phyloP scores from a whole-genome alignment of 2,888 invertebrate genomes.

The Pseudolycoriella hygida region DNA sequence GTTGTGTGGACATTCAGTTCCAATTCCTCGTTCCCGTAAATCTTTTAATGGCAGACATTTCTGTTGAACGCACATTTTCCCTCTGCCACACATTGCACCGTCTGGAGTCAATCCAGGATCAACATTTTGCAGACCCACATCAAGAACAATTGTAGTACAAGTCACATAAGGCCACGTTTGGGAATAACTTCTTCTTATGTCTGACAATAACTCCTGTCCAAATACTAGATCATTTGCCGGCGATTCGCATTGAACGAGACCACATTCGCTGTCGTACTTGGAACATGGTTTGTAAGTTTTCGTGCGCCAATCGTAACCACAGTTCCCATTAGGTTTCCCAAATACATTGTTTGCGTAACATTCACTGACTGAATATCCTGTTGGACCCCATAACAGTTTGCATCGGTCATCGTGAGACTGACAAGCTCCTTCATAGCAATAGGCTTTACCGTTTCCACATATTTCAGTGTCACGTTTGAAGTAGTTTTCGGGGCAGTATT shows the following conservation, averaged over 20 bases:
- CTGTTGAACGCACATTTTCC: constrained; percentile 82
- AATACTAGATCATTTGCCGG: constrained; percentile 85
- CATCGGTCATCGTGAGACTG: constrained; percentile 83
- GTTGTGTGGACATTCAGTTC: constrained; percentile 51
- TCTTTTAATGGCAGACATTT: constrained; percentile 59
- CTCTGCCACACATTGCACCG: constrained; percentile 37
- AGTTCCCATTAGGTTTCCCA: constrained; percentile 78
- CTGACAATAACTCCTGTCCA: constrained; percentile 83
- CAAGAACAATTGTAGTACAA: constrained; percentile 81
- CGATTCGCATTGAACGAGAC: constrained; percentile 88
- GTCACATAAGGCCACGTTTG: constrained; percentile 62
- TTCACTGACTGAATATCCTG: constrained; percentile 64
- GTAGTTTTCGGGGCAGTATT: constrained; percentile 83
- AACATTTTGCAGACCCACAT: constrained; percentile 72
- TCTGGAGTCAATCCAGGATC: constrained; percentile 94
- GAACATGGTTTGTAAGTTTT: constrained; percentile 53
- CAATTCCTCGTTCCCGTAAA: constrained; percentile 34
- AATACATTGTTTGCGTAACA: constrained; percentile 75
- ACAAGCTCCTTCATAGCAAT: constrained; percentile 80
- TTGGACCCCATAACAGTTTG: constrained; percentile 81
- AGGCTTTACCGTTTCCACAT: constrained; percentile 63
- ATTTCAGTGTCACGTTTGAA: constrained; percentile 74
- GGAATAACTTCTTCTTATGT: constrained; percentile 66
- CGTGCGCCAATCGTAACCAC: constrained; percentile 67
- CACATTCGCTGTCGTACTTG: constrained; percentile 63